These are phyloP conservation scores for Rafetus swinhoei DNA, from an alignment of 2,113 vertebrate species.

Conservation along the genomic window DNA sequence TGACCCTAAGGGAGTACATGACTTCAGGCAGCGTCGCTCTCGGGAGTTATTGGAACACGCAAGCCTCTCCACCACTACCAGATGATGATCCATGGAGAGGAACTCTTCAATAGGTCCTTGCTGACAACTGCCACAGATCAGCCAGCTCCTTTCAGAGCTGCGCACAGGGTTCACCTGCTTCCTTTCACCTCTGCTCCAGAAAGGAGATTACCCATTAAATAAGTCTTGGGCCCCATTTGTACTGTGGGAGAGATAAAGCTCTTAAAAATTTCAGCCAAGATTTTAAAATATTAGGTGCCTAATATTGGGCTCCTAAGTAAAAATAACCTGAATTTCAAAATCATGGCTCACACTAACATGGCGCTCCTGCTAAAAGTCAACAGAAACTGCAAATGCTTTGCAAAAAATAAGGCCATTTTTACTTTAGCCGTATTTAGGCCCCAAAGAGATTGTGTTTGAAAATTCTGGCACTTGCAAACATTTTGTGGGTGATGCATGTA, in stretches of 20 bases:
- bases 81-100: no score
- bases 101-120: no score
- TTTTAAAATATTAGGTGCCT: slow-evolving; percentile 1
- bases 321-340: slow-evolving; percentile 28
- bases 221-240: background rate
- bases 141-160: no score
- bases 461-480: background rate
- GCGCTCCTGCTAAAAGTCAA: slow-evolving; percentile 13
- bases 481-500: rapidly evolving
- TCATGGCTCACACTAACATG: background rate
- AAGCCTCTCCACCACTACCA: no score
- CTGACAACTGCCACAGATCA: no score
- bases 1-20: no score
- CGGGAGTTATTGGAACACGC: no score
- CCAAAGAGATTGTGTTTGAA: background rate
- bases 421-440: background rate
- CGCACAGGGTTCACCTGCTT: no score
- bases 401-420: background rate
- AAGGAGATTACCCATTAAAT: background rate
- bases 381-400: background rate
- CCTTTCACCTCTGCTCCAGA: background rate
- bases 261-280: slow-evolving; percentile 42
- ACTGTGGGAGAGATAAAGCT: background rate
- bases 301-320: slow-evolving; percentile 29
- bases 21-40: no score